Conservation (phyloP, 2,113 vertebrate genomes). For the Oceanites oceanicus region DNA sequence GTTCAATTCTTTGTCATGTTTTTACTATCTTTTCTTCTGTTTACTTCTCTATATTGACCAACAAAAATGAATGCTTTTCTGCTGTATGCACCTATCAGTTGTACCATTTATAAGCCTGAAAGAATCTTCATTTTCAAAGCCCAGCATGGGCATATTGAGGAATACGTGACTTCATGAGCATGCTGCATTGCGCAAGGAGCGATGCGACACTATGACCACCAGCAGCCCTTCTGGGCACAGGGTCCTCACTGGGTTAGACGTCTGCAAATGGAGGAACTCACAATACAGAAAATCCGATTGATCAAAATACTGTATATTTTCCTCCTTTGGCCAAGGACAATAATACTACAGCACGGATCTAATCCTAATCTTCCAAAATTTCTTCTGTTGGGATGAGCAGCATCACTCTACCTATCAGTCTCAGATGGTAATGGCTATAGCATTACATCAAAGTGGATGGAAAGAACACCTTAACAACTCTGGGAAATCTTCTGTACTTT, state of each 20-base stretch:
- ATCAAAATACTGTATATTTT: background rate
- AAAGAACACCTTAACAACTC: background rate
- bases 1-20: background rate
- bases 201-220: background rate
- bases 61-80: background rate
- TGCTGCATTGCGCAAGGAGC: fast-evolving
- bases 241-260: background rate
- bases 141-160: fast-evolving
- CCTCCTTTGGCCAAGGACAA: background rate
- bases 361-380: background rate
- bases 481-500: background rate
- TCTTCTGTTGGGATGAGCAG: background rate
- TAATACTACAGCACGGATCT: background rate
- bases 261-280: background rate
- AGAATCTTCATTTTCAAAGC: background rate
- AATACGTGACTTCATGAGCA: background rate
- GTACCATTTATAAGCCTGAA: background rate
- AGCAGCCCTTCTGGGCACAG: background rate
- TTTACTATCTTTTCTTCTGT: background rate
- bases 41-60: background rate
- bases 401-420: background rate
- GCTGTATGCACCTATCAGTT: background rate
- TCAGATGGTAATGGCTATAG: background rate
- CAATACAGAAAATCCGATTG: background rate
- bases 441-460: background rate